Evolutionary conservation across 2,888 invertebrate species (phyloP).

Genomic region (Hylaea fasciaria): DNA sequence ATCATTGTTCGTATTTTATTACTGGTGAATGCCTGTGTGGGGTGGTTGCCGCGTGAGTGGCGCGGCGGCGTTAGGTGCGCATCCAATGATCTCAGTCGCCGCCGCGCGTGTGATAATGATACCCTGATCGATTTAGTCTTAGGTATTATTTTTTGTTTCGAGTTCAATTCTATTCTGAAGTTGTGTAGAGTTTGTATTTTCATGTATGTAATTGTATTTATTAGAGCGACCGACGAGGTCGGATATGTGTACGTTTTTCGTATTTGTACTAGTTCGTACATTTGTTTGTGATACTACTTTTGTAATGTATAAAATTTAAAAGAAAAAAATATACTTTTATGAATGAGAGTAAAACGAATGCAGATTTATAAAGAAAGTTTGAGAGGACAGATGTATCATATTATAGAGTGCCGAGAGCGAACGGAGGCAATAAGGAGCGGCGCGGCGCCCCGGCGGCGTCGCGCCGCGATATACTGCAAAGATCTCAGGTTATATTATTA

Average conservation of each 20-base stretch:
- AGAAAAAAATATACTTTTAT: conserved; percentile 79
- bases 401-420: conserved; percentile 58
- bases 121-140: conserved; percentile 79
- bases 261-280: conserved; percentile 84
- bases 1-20: conserved; percentile 70
- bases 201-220: conserved; percentile 81
- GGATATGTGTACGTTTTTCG: conserved; percentile 79
- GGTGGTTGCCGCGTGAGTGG: conserved; percentile 57
- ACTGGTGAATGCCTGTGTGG: conserved; percentile 57
- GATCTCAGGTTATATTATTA: conserved; percentile 84
- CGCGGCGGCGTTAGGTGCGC: conserved; percentile 71
- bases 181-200: conserved; percentile 79
- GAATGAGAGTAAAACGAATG: conserved; percentile 74
- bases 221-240: conserved; percentile 73
- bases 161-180: conserved; percentile 82
- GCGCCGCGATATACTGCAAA: conserved; percentile 69
- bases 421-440: conserved; percentile 63
- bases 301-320: conserved; percentile 83
- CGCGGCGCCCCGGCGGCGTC: conserved; percentile 46
- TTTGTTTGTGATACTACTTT: conserved; percentile 86
- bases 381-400: conserved; percentile 63
- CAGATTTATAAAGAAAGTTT: conserved; percentile 66
- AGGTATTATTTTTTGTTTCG: conserved; percentile 82
- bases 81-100: conserved; percentile 77
- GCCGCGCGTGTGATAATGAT: conserved; percentile 80